Evolutionary conservation across 2,888 invertebrate species (phyloP).

Genomic region (Alentia gelatinosa): DNA sequence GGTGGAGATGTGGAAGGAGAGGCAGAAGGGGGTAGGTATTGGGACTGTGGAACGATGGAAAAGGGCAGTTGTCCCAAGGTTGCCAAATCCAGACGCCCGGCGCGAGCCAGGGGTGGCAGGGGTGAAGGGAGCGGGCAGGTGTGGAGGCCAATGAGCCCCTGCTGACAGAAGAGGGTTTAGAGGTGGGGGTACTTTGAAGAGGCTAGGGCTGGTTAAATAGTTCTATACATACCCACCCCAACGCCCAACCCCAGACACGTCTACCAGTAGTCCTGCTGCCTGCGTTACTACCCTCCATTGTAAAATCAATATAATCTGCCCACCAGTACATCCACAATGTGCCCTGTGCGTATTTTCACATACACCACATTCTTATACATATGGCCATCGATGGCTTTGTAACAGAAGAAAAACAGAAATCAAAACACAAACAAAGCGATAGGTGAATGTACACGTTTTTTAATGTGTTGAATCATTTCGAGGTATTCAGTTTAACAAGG

Average conservation of each 20-base stretch:
- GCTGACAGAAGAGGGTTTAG: neutral
- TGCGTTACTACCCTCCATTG: too few relatives aligned
- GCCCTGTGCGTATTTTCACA: neutral
- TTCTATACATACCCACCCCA: neutral
- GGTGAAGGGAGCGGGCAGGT: neutral
- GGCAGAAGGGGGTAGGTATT: neutral
- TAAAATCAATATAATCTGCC: neutral
- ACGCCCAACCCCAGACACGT: neutral
- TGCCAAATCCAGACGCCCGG: neutral
- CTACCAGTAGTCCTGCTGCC: neutral
- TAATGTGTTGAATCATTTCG: slow-evolving; percentile 28
- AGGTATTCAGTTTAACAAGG: slow-evolving; percentile 49
- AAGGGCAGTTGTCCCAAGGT: neutral
- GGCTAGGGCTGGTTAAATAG: neutral
- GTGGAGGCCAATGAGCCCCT: neutral
- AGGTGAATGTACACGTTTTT: slow-evolving; percentile 20
- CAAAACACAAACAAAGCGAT: neutral
- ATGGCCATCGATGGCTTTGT: neutral
- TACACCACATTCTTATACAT: neutral
- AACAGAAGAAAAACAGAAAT: neutral
- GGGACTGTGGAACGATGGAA: neutral
- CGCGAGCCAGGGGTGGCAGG: neutral
- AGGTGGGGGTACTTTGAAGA: neutral
- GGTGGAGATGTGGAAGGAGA: neutral
- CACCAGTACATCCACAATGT: neutral